Evolutionary conservation across 2,888 invertebrate genomes (phyloP).

Genomic region (Silvanus unidentatus): DNA sequence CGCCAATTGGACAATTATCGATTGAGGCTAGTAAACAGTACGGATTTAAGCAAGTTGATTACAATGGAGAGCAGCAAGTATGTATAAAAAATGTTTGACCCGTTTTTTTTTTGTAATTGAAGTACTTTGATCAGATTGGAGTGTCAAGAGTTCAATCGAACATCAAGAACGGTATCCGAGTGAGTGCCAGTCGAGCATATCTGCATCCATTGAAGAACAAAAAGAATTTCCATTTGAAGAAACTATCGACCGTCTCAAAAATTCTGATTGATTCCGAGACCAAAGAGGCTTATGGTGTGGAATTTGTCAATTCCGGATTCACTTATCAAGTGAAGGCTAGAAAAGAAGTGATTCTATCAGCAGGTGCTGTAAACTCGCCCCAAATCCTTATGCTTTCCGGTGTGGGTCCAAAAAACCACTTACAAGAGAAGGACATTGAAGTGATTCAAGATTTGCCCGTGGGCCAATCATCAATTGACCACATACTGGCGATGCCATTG

Average conservation of each 20-base stretch:
- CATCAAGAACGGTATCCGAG: conserved; percentile 14
- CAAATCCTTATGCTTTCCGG: conserved; percentile 56
- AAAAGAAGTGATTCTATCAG: conserved; percentile 51
- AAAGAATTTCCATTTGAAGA: conserved; percentile 29
- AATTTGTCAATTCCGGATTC: conserved; percentile 27
- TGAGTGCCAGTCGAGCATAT: conserved; percentile 22
- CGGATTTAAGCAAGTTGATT: conserved; percentile 47
- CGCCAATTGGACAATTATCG: conserved; percentile 29
- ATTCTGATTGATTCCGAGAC: conserved; percentile 28
- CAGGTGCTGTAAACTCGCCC: conserved; percentile 56
- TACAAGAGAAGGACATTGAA: conserved; percentile 24
- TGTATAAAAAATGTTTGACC: too few relatives aligned
- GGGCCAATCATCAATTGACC: conserved; percentile 35
- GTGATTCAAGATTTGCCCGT: conserved; percentile 39
- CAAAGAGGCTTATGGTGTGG: conserved; percentile 32
- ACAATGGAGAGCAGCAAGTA: conserved; percentile 54
- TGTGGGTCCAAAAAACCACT: conserved; percentile 42
- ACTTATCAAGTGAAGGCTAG: conserved; percentile 37
- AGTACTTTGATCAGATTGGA: too few relatives aligned
- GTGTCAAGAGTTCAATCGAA: conserved; percentile 45
- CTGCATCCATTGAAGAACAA: conserved; percentile 17
- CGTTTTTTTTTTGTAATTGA: too few relatives aligned
- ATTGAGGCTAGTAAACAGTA: conserved; percentile 58
- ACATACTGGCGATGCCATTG: too few relatives aligned
- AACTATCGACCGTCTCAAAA: conserved; percentile 27